A percentile compares a stretch with the other conserved stretches of the same genome.
These are phyloP conservation scores for Sebastes alutus DNA, from an alignment of 2,797 vertebrate species.

Conservation along the genomic window DNA sequence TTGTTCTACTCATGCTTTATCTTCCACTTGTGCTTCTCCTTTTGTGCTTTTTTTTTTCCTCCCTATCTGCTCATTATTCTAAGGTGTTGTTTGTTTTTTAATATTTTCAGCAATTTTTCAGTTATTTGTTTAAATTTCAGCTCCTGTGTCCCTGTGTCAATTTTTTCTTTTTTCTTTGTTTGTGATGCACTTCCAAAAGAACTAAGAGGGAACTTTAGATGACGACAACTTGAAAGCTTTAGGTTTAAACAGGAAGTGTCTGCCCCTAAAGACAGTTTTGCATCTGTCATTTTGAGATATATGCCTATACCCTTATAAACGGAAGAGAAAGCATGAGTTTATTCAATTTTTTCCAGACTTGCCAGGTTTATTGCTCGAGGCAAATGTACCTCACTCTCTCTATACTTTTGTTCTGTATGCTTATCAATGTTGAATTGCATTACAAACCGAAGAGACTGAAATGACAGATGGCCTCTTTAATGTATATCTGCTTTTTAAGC, in stretches of 20 bases:
- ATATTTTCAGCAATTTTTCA: background rate
- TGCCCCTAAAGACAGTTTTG: constrained; percentile 1
- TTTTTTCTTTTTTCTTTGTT: background rate
- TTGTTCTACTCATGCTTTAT: too few relatives aligned
- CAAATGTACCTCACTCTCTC: constrained; percentile 9
- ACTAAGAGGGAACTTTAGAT: background rate
- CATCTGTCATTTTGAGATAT: background rate
- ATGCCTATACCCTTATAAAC: constrained; percentile 10
- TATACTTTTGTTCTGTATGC: background rate
- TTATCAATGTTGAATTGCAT: constrained; percentile 39
- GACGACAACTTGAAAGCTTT: background rate
- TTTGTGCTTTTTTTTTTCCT: background rate
- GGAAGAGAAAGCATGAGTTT: constrained; percentile 13
- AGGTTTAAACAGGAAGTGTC: background rate
- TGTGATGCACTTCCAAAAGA: background rate
- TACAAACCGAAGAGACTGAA: constrained; percentile 16
- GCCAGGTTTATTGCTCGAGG: constrained; percentile 20
- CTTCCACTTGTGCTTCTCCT: background rate
- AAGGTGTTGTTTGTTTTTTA: background rate
- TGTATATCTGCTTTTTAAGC: constrained; percentile 33
- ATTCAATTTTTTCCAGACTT: constrained; percentile 17
- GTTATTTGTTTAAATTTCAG: background rate
- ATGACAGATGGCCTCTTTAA: constrained; percentile 47
- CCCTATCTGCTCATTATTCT: background rate
- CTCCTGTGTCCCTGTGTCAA: background rate